Conservation (phyloP, 1,140 invertebrate species). For the Andricus grossulariae region DNA sequence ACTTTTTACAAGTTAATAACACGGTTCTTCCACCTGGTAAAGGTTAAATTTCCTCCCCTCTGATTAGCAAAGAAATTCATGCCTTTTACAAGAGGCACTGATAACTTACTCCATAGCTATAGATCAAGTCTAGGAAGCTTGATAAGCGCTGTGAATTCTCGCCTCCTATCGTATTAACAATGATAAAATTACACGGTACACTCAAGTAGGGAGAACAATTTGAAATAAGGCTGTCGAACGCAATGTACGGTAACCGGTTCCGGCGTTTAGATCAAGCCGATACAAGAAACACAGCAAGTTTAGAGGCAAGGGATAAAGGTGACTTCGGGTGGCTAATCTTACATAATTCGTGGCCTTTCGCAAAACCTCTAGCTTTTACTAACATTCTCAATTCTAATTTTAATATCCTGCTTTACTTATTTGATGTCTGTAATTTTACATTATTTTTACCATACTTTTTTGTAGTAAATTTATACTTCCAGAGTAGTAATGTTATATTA, state of each 20-base stretch:
- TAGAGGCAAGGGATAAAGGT: constrained; percentile 13
- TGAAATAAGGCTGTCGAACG: neutral
- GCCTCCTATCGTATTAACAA: neutral
- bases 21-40: neutral
- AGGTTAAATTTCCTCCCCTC: neutral
- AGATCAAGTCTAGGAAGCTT: neutral
- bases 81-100: constrained; percentile 5
- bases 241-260: constrained; percentile 11
- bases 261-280: constrained; percentile 9
- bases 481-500: no score
- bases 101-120: constrained; percentile 14
- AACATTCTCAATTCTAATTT: neutral
- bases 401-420: neutral
- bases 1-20: neutral
- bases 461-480: no score
- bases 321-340: neutral
- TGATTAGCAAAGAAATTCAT: neutral
- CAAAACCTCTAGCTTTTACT: constrained; percentile 9
- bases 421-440: no score
- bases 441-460: no score
- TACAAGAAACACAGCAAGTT: constrained; percentile 2
- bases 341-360: constrained; percentile 21
- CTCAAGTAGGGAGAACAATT: constrained; percentile 1
- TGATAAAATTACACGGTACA: constrained; percentile 8
- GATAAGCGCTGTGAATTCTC: neutral